Evolutionary conservation across 2,113 vertebrate genomes (phyloP).

Genomic region (Otocyon megalotis): DNA sequence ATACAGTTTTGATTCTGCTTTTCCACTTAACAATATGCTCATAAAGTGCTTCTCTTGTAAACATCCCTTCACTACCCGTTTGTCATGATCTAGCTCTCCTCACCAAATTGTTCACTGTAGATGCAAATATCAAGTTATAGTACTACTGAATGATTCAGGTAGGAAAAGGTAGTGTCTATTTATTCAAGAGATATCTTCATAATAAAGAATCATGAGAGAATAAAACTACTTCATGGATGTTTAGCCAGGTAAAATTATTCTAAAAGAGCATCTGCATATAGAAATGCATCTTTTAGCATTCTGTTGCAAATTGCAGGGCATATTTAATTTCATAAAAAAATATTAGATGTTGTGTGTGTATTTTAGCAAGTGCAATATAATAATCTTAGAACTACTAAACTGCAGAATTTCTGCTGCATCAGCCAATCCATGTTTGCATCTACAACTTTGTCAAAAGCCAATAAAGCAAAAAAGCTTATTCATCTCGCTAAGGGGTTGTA

Average conservation of each 20-base stretch:
- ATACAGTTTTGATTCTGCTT: background rate
- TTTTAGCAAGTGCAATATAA: slow-evolving; percentile 69
- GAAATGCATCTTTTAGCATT: slow-evolving; percentile 53
- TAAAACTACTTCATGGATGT: slow-evolving; percentile 52
- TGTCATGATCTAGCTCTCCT: background rate
- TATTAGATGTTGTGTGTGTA: slow-evolving; percentile 31
- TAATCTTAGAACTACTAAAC: slow-evolving; percentile 62
- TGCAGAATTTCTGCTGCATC: slow-evolving; percentile 75
- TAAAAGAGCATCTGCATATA: slow-evolving; percentile 14
- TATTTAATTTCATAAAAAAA: slow-evolving; percentile 75
- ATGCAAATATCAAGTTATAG: slow-evolving; percentile 51
- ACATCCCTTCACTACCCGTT: slow-evolving; percentile 26
- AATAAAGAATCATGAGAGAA: slow-evolving; percentile 69
- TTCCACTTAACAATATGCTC: background rate
- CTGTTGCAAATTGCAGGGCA: slow-evolving; percentile 60
- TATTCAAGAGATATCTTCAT: slow-evolving; percentile 51
- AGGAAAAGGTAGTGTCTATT: slow-evolving; percentile 55
- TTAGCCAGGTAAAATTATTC: slow-evolving; percentile 64
- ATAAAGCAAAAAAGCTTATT: slow-evolving; percentile 83
- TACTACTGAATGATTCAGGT: slow-evolving; percentile 48
- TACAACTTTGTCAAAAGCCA: slow-evolving; percentile 81
- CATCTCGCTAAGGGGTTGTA: slow-evolving; percentile 71
- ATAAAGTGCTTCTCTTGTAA: slow-evolving; percentile 51
- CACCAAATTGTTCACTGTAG: background rate
- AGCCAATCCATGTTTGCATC: slow-evolving; percentile 74